These are phyloP conservation scores for Carterocephalus palaemon DNA, from an alignment of 2,888 invertebrate species.

Conservation along the genomic window DNA sequence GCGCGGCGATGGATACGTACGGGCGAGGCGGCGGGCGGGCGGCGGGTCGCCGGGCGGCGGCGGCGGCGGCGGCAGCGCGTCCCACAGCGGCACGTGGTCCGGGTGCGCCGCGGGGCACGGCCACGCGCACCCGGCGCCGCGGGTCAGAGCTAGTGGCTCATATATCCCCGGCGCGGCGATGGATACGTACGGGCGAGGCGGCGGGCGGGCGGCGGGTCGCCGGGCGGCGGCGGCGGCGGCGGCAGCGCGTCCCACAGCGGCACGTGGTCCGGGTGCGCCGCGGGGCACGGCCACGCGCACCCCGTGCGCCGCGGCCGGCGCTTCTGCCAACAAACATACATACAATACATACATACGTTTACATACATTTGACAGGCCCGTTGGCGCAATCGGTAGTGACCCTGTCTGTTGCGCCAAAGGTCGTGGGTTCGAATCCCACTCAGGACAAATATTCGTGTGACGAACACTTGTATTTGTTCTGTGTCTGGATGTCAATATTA, in stretches of 20 bases:
- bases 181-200: too few relatives aligned
- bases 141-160: constrained; percentile 29
- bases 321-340: constrained; percentile 34
- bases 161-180: too few relatives aligned
- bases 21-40: constrained; percentile 34
- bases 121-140: constrained; percentile 39
- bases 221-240: constrained; percentile 71
- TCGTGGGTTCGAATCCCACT: too few relatives aligned
- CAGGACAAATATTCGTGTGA: too few relatives aligned
- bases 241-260: constrained; percentile 74
- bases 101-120: constrained; percentile 27
- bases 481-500: too few relatives aligned
- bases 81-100: constrained; percentile 72
- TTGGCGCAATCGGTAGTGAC: too few relatives aligned
- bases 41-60: constrained; percentile 69
- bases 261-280: constrained; percentile 66
- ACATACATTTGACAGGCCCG: too few relatives aligned
- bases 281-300: constrained; percentile 72
- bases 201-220: constrained; percentile 51
- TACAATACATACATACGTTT: too few relatives aligned
- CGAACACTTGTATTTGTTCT: too few relatives aligned
- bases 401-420: too few relatives aligned
- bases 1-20: too few relatives aligned
- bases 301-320: constrained; percentile 54
- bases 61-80: constrained; percentile 71